Conservation (phyloP, 1,140 invertebrate species). For the Phymastichus coffea region DNA sequence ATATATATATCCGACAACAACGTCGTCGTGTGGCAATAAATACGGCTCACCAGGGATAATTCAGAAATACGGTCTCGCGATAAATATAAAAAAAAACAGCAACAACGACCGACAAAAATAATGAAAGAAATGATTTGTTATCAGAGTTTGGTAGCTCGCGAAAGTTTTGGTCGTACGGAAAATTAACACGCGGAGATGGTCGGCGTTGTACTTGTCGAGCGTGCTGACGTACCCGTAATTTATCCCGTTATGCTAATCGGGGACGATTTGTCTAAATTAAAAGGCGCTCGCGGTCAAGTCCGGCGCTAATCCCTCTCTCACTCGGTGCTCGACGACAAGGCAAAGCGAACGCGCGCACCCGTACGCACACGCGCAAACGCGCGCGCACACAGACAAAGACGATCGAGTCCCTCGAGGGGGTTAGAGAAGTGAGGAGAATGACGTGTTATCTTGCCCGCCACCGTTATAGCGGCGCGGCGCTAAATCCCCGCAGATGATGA, state of each 20-base stretch:
- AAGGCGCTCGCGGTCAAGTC: slow-evolving; percentile 53
- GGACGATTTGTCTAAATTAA: slow-evolving; percentile 60
- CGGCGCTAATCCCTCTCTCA: slow-evolving; percentile 35
- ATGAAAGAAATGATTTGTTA: too few species aligned
- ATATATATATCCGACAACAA: too few species aligned
- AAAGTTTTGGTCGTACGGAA: too few species aligned
- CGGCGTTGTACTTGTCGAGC: slow-evolving; percentile 31
- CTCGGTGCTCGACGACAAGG: slow-evolving; percentile 33
- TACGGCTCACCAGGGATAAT: slow-evolving; percentile 7
- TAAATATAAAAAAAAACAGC: slow-evolving; percentile 10
- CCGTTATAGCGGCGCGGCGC: slow-evolving; percentile 52
- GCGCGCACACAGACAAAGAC: background rate
- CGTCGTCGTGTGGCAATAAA: slow-evolving; percentile 1
- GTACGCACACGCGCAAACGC: background rate
- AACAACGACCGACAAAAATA: background rate
- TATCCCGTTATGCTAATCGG: slow-evolving; percentile 60
- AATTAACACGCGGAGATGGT: too few species aligned
- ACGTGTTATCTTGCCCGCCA: too few species aligned
- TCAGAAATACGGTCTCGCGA: slow-evolving; percentile 5
- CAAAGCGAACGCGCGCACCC: slow-evolving; percentile 9
- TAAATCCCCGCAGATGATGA: slow-evolving; percentile 57
- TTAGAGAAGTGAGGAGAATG: background rate
- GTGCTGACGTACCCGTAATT: too few species aligned
- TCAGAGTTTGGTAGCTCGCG: too few species aligned
- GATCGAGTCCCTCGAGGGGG: background rate